A percentile compares a stretch with the other conserved stretches of the same genome.
These are phyloP conservation scores for Eriocheir sinensis DNA, from an alignment of 1,140 invertebrate species.

Conservation along the genomic window DNA sequence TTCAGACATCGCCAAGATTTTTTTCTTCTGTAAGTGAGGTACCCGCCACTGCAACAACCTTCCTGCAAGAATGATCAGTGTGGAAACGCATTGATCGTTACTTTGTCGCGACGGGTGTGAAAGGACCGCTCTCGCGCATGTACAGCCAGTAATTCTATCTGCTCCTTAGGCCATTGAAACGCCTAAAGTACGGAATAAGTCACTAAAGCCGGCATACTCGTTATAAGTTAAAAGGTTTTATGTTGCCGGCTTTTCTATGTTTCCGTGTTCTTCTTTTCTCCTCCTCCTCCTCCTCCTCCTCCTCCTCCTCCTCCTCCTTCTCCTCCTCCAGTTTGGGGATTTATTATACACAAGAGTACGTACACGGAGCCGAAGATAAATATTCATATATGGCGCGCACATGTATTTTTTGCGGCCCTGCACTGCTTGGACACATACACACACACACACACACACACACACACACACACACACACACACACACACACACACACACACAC, in stretches of 20 bases:
- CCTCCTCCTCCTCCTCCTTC: neutral
- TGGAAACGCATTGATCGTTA: no score
- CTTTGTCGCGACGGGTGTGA: no score
- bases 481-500: conserved; percentile 51
- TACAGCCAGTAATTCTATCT: no score
- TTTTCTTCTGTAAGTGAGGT: no score
- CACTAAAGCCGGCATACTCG: no score
- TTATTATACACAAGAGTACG: neutral
- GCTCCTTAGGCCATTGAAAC: no score
- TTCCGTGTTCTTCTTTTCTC: neutral
- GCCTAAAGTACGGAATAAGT: no score
- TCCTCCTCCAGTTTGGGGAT: neutral
- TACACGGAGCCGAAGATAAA: neutral
- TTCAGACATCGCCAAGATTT: neutral
- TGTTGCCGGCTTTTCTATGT: neutral
- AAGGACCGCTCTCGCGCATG: no score
- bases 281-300: neutral
- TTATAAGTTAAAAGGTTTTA: no score
- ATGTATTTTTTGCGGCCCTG: neutral
- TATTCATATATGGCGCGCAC: conserved; percentile 23
- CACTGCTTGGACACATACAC: conserved; percentile 34
- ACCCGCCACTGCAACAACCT: no score
- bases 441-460: conserved; percentile 48
- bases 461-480: conserved; percentile 53
- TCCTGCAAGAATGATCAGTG: no score